These are phyloP conservation scores for Chrysolophus pictus DNA, from an alignment of 2,797 vertebrate genomes.

Conservation along the genomic window DNA sequence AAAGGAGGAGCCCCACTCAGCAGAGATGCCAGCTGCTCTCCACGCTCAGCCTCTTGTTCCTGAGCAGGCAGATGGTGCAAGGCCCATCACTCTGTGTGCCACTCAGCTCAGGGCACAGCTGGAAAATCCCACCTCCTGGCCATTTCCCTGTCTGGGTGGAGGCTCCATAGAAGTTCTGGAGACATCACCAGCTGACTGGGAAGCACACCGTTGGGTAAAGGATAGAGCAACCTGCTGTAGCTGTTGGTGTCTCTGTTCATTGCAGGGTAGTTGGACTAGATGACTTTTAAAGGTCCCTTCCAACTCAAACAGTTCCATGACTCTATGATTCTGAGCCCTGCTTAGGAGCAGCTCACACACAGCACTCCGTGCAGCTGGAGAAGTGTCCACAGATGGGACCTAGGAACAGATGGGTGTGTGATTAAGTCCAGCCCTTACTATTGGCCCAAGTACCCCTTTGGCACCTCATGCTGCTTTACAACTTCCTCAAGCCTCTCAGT, in stretches of 20 bases:
- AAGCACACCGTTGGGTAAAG: neutral
- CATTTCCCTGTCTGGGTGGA: neutral
- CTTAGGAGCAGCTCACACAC: neutral
- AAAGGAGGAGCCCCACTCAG: neutral
- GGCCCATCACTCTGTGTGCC: too few relatives aligned
- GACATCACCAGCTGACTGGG: neutral
- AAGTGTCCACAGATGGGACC: neutral
- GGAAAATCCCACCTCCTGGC: neutral
- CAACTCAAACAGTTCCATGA: too few relatives aligned
- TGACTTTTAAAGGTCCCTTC: too few relatives aligned
- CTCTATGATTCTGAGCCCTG: too few relatives aligned
- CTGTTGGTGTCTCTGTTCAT: too few relatives aligned
- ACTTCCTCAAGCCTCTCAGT: neutral
- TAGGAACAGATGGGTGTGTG: neutral
- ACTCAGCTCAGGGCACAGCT: accelerated
- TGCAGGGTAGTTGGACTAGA: too few relatives aligned
- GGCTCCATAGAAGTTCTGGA: neutral
- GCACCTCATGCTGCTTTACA: neutral
- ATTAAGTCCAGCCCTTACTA: neutral
- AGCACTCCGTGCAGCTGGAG: neutral
- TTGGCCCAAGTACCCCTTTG: neutral
- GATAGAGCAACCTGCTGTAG: neutral
- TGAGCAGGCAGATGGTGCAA: neutral
- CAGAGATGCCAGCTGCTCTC: accelerated
- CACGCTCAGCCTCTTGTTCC: neutral